Conservation (phyloP, 2,888 invertebrate genomes). For the Mythimna impura region DNA sequence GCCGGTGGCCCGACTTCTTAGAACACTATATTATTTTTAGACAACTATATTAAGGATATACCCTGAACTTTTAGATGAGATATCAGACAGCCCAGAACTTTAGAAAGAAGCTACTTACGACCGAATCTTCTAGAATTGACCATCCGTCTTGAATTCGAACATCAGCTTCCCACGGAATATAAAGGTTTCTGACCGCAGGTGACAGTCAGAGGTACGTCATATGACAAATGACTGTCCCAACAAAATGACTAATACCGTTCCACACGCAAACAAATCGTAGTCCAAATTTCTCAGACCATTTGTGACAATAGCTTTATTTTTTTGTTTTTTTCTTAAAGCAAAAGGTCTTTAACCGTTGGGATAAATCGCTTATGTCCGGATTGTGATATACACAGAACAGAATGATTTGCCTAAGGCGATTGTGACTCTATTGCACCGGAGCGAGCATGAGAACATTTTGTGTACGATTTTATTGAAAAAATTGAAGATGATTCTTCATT, state of each 20-base stretch:
- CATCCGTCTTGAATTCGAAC: not conserved
- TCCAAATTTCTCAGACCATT: slow-evolving; percentile 54
- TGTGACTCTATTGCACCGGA: slow-evolving; percentile 68
- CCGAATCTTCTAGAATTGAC: not conserved
- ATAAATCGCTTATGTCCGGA: slow-evolving; percentile 79
- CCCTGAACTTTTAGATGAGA: not conserved
- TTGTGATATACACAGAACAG: slow-evolving; percentile 73
- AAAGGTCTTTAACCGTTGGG: slow-evolving; percentile 80
- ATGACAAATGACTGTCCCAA: slow-evolving; percentile 46
- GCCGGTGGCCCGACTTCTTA: too few relatives aligned
- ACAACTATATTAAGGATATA: too few relatives aligned
- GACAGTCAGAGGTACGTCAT: slow-evolving; percentile 21
- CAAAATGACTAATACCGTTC: slow-evolving; percentile 58
- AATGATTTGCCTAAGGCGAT: slow-evolving; percentile 72
- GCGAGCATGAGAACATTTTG: slow-evolving; percentile 42
- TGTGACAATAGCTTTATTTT: slow-evolving; percentile 59
- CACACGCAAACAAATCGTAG: slow-evolving; percentile 47
- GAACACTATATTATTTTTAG: too few relatives aligned
- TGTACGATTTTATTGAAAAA: slow-evolving; percentile 2
- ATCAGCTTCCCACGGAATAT: slow-evolving; percentile 19
- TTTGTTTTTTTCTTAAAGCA: slow-evolving; percentile 47
- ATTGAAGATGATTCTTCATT: too few relatives aligned
- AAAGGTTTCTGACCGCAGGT: slow-evolving; percentile 48
- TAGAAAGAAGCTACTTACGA: not conserved
- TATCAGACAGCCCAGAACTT: not conserved